Evolutionary conservation across 2,888 invertebrate species (phyloP).

Genomic region (Cinara cedri): DNA sequence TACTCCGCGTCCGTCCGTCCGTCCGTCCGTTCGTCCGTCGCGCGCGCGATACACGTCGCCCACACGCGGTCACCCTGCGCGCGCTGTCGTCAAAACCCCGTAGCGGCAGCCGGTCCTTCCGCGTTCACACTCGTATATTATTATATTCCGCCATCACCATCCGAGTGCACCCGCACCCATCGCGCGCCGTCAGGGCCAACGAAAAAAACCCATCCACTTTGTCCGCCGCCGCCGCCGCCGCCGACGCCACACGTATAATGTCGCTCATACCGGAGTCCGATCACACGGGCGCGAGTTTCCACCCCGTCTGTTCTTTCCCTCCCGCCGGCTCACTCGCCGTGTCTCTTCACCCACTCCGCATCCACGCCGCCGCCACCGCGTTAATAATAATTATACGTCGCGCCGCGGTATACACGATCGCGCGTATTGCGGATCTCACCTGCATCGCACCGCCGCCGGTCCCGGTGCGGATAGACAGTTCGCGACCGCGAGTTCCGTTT

Average conservation of each 20-base stretch:
- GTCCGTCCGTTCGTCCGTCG: background rate
- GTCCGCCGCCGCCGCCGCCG: slow-evolving; percentile 1
- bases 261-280: background rate
- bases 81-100: slow-evolving; percentile 42
- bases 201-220: slow-evolving; percentile 21
- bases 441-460: too few relatives aligned
- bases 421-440: too few relatives aligned
- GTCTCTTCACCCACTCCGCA: background rate
- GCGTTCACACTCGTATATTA: slow-evolving; percentile 24
- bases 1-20: background rate
- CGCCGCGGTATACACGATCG: too few relatives aligned
- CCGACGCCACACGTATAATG: background rate
- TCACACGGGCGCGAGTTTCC: background rate
- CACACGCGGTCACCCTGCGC: slow-evolving; percentile 34
- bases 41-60: slow-evolving; percentile 26
- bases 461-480: too few relatives aligned
- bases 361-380: background rate
- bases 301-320: too few relatives aligned
- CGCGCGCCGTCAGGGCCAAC: background rate
- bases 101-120: slow-evolving; percentile 2
- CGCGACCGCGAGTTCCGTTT: too few relatives aligned
- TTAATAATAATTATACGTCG: too few relatives aligned
- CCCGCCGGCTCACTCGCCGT: too few relatives aligned
- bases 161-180: background rate
- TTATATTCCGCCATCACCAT: background rate